A percentile compares a stretch with the other conserved stretches of the same genome.
These are phyloP conservation scores for Dendrocincla fuliginosa DNA, from an alignment of 2,797 vertebrate genomes.

Conservation along the genomic window DNA sequence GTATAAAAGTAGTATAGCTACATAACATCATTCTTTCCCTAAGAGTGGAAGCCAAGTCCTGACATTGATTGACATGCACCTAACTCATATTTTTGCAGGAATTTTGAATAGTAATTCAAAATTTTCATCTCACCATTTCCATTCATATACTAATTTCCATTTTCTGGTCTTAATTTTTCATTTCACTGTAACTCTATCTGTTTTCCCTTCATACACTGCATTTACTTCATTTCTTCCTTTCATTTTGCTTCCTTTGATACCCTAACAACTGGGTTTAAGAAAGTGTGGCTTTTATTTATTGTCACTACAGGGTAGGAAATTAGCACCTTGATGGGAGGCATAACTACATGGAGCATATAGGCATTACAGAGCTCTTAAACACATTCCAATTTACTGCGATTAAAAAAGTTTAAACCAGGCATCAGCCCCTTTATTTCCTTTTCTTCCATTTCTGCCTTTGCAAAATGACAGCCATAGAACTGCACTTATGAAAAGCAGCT, in stretches of 20 bases:
- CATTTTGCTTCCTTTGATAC: constrained; percentile 63
- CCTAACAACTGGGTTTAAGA: constrained; percentile 54
- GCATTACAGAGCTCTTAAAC: constrained; percentile 35
- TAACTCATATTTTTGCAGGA: background rate
- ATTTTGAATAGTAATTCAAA: background rate
- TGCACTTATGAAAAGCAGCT: background rate
- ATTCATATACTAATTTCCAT: constrained; percentile 36
- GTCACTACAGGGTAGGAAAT: constrained; percentile 60
- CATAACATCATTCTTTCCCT: background rate
- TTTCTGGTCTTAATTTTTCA: constrained; percentile 54
- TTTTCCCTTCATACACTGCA: background rate
- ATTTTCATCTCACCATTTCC: background rate
- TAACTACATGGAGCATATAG: background rate
- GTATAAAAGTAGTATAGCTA: background rate
- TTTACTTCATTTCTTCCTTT: constrained; percentile 43
- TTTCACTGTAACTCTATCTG: constrained; percentile 50
- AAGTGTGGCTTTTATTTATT: constrained; percentile 49
- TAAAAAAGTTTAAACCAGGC: constrained; percentile 26
- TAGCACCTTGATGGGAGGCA: constrained; percentile 45
- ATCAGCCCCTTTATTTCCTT: background rate
- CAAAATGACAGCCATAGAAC: background rate
- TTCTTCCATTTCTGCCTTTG: background rate
- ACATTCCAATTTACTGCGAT: constrained; percentile 4
- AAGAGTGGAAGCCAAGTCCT: background rate
- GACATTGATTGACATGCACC: background rate